Evolutionary conservation across 2,888 invertebrate species (phyloP).

Genomic region (Pristionchus maxplancki): DNA sequence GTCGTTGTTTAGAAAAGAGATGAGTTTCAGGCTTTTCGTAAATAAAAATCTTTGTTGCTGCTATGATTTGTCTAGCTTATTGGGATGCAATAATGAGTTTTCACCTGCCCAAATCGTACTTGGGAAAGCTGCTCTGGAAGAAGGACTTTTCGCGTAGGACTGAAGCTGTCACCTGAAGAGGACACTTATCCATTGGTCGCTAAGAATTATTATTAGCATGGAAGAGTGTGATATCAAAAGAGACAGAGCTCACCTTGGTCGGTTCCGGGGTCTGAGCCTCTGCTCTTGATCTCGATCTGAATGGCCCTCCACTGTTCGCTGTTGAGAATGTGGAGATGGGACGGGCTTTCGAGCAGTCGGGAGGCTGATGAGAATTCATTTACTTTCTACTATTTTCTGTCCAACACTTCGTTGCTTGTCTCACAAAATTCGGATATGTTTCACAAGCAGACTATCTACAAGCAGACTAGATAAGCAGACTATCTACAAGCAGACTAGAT

Average conservation of each 20-base stretch:
- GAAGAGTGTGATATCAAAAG: too few relatives aligned
- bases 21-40: neutral
- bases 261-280: constrained; percentile 14
- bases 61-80: neutral
- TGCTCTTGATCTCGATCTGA: constrained; percentile 23
- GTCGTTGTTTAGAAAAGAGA: neutral
- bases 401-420: neutral
- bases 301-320: neutral
- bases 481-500: neutral
- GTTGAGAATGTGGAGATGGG: neutral
- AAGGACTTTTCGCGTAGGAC: neutral
- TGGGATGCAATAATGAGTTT: neutral
- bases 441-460: neutral
- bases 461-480: neutral
- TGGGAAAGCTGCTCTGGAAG: constrained; percentile 2
- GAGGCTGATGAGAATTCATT: neutral
- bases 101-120: constrained; percentile 2
- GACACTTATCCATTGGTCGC: too few relatives aligned
- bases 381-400: too few relatives aligned
- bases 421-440: too few relatives aligned
- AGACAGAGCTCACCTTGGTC: constrained; percentile 24
- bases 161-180: neutral
- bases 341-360: neutral
- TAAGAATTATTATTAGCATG: neutral
- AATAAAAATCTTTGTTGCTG: neutral